Base-by-base conservation (phyloP, 2,888 invertebrate species). In the Iselma pallidipennis region DNA sequence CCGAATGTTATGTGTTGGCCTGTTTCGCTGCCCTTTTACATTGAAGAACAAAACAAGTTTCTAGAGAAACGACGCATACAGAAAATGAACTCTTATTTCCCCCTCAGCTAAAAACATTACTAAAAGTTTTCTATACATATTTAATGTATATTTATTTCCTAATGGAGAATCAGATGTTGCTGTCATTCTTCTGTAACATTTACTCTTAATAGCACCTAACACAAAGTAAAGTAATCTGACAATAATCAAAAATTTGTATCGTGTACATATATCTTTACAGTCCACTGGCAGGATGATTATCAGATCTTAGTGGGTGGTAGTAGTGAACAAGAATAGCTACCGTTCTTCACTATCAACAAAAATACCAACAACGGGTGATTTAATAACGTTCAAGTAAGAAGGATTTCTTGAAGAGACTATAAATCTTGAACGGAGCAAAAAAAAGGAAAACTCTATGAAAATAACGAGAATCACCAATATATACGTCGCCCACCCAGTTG, bases 401-500 rank as follows among this genome's bases (percentile, higher is more conserved):
- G 28, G 49, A 48, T 31, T 31, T 51, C 51, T 37, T 19, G 14
- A 29, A 37, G 48, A 52, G 49, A 48, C 31, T 49, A 54, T 61
- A 61, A 61, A 61, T 61, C 61, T 42, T 49, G 48, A 49, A 57
- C 54, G 26, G 57, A 14, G n/a, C n/a, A n/a, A n/a, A n/a, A n/a
- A 50, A 26, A 50, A 54, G 2, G 5, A 54, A 57, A 61, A 61
- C 42, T 57, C 49, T 25, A 4, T 12, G 6, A n/a, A 57, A 60
- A 63, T 49, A 63, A 64, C 54, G 57, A 52, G 29, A 58, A 56
- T 55, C 57, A 63, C 58, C 57, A 45, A 55, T 61, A 54, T 37
- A 21, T 33, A 9, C 7, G 16, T 37, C 12, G 1, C 29, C 10
- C 29, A 12, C 29, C 26, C 26, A 7, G 26, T 5, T 56, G 53